These are phyloP conservation scores for Sus cebifrons DNA, from an alignment of 2,797 vertebrate species.

Conservation along the genomic window DNA sequence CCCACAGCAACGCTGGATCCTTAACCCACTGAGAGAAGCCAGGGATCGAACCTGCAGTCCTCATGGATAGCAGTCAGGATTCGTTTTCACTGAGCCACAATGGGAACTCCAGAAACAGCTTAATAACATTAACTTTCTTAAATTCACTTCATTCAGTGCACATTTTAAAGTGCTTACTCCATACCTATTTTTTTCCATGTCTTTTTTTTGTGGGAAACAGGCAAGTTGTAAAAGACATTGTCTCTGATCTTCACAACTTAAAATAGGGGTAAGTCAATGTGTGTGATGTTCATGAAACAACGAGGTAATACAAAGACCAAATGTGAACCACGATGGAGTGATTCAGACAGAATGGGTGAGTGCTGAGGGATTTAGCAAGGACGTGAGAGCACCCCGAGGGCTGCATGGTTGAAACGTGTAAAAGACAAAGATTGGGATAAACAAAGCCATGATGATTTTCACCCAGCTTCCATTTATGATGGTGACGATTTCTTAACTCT, in stretches of 20 bases:
- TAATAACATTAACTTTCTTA: slow-evolving; percentile 11
- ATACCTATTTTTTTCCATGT: background rate
- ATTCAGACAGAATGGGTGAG: background rate
- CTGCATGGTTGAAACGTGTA: background rate
- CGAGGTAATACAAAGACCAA: background rate
- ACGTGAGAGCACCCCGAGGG: background rate
- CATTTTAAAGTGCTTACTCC: background rate
- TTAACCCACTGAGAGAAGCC: no score
- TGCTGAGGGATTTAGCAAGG: fast-evolving
- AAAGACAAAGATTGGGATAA: background rate
- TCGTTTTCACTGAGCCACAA: no score
- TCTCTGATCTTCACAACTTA: slow-evolving; percentile 5
- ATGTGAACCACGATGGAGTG: background rate
- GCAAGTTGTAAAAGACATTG: background rate
- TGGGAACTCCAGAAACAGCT: background rate
- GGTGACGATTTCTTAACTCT: background rate
- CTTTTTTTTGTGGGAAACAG: background rate
- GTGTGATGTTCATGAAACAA: background rate
- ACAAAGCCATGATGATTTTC: background rate
- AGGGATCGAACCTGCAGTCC: no score
- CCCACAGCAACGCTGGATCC: no score
- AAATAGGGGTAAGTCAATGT: background rate
- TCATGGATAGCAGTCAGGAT: no score
- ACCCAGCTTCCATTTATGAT: background rate
- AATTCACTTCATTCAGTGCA: background rate